Evolutionary conservation across 2,113 vertebrate species (phyloP).

Genomic region (Miniopterus natalensis): DNA sequence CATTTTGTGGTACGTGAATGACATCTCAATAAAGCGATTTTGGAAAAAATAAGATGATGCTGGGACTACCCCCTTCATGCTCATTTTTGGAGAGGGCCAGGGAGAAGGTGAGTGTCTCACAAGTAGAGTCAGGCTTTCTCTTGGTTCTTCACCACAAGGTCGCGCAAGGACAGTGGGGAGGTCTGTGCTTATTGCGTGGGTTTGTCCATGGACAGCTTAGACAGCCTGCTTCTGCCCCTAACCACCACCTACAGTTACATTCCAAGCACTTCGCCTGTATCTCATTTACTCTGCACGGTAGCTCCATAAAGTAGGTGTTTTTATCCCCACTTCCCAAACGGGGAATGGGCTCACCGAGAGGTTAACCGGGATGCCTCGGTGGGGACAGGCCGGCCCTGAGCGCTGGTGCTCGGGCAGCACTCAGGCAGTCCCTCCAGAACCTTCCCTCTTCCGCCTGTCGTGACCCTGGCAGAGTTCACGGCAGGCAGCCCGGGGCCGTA

Average conservation of each 20-base stretch:
- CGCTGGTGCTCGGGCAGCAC: fast-evolving
- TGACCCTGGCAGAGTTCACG: background rate
- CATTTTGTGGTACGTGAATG: background rate
- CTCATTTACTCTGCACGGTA: background rate
- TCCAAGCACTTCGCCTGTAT: background rate
- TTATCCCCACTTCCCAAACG: background rate
- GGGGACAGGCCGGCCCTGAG: background rate
- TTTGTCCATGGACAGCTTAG: background rate
- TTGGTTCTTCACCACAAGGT: background rate
- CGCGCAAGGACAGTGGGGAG: background rate
- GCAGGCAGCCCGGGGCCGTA: background rate
- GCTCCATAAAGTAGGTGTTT: background rate
- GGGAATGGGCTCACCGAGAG: background rate
- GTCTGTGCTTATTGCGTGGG: background rate
- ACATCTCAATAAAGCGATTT: background rate
- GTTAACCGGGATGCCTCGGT: background rate
- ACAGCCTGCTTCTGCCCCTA: background rate
- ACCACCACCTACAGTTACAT: background rate
- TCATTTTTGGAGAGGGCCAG: background rate
- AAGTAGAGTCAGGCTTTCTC: background rate
- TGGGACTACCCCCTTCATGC: background rate
- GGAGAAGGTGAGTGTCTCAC: background rate
- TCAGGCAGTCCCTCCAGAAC: background rate
- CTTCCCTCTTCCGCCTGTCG: background rate
- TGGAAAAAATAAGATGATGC: background rate